Evolutionary conservation across 30 jellyfish, hydroid and myxozoan species (phyloP).

Genomic region (Catostylus mosaicus): DNA sequence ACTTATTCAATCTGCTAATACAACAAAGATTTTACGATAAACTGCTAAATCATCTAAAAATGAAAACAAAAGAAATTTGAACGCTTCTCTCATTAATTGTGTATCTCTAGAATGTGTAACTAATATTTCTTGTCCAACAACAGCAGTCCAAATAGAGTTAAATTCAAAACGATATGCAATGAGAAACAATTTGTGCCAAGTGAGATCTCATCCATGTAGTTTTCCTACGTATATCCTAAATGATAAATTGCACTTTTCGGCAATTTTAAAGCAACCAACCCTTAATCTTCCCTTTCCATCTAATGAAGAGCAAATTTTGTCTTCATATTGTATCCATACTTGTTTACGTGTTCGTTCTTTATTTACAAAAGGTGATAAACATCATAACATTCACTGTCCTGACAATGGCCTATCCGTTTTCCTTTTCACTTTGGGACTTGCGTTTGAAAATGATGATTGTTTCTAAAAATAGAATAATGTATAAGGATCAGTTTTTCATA

Average conservation of each 20-base stretch:
- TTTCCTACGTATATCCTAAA: background rate
- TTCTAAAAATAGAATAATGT: conserved; percentile 54
- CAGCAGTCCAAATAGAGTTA: background rate
- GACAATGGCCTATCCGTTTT: conserved; percentile 78
- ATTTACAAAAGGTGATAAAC: background rate
- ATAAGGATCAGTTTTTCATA: no score
- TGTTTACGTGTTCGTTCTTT: background rate
- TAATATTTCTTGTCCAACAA: background rate
- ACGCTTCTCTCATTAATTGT: background rate
- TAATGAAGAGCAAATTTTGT: background rate
- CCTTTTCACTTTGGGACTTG: conserved; percentile 68
- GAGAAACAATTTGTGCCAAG: background rate
- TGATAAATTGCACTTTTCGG: background rate
- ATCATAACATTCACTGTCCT: conserved; percentile 52
- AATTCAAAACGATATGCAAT: background rate
- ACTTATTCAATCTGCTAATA: no score
- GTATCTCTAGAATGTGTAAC: background rate
- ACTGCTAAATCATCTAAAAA: background rate
- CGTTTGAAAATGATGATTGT: conserved; percentile 61
- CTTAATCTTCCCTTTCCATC: no score
- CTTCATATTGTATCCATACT: background rate
- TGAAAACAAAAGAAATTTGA: background rate
- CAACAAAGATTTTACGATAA: no score
- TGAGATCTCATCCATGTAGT: background rate
- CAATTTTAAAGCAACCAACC: no score